Evolutionary conservation across 37 sponge, comb jelly and placozoan genomes (phyloP).

Genomic region (Halichondria panicea): DNA sequence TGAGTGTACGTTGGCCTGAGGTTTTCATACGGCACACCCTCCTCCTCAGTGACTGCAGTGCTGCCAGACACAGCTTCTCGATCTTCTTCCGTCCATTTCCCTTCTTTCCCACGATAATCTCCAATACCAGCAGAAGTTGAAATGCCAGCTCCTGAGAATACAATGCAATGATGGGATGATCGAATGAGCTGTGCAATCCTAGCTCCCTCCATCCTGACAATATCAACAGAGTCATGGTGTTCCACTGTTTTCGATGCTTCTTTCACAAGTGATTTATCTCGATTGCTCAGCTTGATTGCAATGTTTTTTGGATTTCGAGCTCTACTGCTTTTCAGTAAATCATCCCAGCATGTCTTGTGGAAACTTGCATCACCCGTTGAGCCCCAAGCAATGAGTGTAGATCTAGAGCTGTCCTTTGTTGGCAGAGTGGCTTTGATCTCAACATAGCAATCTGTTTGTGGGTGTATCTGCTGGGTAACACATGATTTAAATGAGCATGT

Average conservation of each 20-base stretch:
- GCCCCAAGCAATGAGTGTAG: too few relatives aligned
- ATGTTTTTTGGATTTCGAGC: constrained; percentile 23
- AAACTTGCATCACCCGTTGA: constrained; percentile 44
- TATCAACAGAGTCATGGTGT: constrained; percentile 41
- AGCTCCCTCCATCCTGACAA: constrained; percentile 8
- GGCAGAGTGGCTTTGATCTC: too few relatives aligned
- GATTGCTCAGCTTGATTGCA: constrained; percentile 1
- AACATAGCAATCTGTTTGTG: background rate
- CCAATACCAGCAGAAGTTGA: constrained; percentile 77
- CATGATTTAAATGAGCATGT: too few relatives aligned
- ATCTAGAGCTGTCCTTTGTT: too few relatives aligned
- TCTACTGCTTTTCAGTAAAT: constrained; percentile 34
- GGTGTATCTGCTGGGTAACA: background rate
- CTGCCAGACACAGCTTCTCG: constrained; percentile 20
- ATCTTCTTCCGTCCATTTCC: constrained; percentile 75
- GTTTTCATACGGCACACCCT: constrained; percentile 74
- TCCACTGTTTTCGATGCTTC: constrained; percentile 69
- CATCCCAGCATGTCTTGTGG: constrained; percentile 60
- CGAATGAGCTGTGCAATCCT: constrained; percentile 33
- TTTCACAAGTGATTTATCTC: constrained; percentile 48
- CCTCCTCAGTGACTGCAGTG: constrained; percentile 35
- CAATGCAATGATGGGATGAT: constrained; percentile 33
- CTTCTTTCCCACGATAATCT: constrained; percentile 71
- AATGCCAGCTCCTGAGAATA: constrained; percentile 77
- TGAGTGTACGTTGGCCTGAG: constrained; percentile 86